phyloP scores from a whole-genome alignment of 2,797 vertebrate species.

The Anableps anableps region DNA sequence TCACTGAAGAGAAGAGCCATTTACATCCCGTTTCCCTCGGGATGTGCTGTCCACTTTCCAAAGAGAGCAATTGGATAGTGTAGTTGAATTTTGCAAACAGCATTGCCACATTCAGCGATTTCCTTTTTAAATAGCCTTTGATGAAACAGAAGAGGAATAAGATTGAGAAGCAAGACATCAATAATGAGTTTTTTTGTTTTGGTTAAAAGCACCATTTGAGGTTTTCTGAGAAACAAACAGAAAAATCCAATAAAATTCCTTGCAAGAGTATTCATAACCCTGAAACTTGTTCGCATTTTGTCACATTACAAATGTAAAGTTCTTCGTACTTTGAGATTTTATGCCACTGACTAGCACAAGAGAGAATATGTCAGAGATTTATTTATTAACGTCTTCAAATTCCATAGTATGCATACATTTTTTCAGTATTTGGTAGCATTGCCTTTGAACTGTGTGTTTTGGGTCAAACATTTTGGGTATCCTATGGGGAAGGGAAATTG shows the following conservation, averaged over 20 bases:
- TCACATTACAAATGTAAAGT: background rate
- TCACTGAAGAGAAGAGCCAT: constrained; percentile 26
- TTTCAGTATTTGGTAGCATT: no score
- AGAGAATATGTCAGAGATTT: no score
- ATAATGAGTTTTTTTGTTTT: background rate
- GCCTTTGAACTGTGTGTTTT: no score
- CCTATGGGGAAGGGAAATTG: no score
- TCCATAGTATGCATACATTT: no score
- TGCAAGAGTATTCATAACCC: background rate
- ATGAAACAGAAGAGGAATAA: constrained; percentile 2
- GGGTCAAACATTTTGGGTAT: no score
- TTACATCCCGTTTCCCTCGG: constrained; percentile 20
- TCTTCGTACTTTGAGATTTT: background rate
- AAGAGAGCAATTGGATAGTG: background rate
- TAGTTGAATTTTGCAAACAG: constrained; percentile 1
- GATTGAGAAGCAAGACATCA: background rate
- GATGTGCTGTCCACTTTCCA: constrained; percentile 21
- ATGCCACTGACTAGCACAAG: background rate
- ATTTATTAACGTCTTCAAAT: no score
- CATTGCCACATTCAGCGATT: constrained; percentile 9
- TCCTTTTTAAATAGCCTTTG: constrained; percentile 13
- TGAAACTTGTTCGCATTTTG: no score
- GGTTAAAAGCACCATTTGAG: background rate
- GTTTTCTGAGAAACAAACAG: background rate
- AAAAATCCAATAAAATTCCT: background rate